A percentile compares a stretch with the other conserved stretches of the same genome.
Evolutionary conservation across 1,140 invertebrate species (phyloP).

Genomic region (Centruroides sculpturatus): DNA sequence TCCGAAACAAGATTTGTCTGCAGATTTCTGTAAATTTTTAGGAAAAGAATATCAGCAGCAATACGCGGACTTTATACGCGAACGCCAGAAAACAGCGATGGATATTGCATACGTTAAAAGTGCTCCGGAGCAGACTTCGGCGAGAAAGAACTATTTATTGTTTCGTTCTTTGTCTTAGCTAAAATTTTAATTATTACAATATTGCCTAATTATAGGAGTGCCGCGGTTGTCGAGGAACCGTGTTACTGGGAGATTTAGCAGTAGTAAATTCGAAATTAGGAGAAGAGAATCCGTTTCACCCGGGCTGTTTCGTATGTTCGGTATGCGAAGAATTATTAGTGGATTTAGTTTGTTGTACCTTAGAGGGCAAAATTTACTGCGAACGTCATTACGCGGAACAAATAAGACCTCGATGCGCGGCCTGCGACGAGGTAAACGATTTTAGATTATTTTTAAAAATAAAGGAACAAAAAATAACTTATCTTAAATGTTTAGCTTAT

Average conservation of each 20-base stretch:
- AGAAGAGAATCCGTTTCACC: conserved; percentile 29
- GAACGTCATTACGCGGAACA: conserved; percentile 87
- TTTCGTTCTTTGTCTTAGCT: too few relatives aligned
- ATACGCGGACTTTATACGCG: conserved; percentile 78
- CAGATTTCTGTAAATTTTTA: conserved; percentile 75
- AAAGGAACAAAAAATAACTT: neutral
- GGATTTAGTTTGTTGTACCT: conserved; percentile 71
- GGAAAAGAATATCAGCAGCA: conserved; percentile 51
- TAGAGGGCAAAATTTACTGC: conserved; percentile 72
- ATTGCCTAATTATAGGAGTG: conserved; percentile 36
- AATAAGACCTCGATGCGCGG: conserved; percentile 76
- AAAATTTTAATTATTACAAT: too few relatives aligned
- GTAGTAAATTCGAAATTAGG: conserved; percentile 56
- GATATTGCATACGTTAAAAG: conserved; percentile 71
- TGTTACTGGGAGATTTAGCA: conserved; percentile 47
- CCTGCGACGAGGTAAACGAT: conserved; percentile 73
- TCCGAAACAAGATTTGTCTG: conserved; percentile 84
- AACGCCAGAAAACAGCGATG: conserved; percentile 82
- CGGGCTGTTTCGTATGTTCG: too few relatives aligned
- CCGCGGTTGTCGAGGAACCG: conserved; percentile 42
- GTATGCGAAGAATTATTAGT: too few relatives aligned
- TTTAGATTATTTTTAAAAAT: neutral
- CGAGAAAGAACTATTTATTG: conserved; percentile 19
- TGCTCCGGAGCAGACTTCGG: conserved; percentile 30
- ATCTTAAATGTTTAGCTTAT: conserved; percentile 59